A percentile compares a stretch with the other conserved stretches of the same genome.
These are phyloP conservation scores for Jacana jacana DNA, from an alignment of 2,113 vertebrate species.

Conservation along the genomic window DNA sequence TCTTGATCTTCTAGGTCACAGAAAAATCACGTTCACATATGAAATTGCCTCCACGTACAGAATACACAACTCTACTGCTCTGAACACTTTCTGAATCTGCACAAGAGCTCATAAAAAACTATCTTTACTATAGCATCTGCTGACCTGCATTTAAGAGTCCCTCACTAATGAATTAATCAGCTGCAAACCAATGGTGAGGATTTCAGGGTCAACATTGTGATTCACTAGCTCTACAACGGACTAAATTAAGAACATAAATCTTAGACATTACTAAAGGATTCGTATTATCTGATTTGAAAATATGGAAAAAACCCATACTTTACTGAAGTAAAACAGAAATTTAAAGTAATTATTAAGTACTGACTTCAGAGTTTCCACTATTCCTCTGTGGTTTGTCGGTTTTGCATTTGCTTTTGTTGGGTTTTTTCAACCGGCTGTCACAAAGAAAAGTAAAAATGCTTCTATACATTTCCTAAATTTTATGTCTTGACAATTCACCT, in stretches of 20 bases:
- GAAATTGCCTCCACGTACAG: not conserved
- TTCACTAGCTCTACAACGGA: not conserved
- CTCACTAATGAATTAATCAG: not conserved
- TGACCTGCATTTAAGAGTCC: not conserved
- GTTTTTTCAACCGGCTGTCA: not conserved
- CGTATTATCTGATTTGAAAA: not conserved
- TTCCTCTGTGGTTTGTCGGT: not conserved
- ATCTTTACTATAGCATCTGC: not conserved
- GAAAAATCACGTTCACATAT: not conserved
- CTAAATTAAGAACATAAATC: not conserved
- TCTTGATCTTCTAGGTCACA: not conserved
- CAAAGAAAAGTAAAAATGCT: not conserved
- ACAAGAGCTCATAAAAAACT: not conserved
- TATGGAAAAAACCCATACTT: not conserved
- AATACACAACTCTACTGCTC: not conserved
- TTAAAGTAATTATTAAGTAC: not conserved
- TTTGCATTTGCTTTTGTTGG: not conserved
- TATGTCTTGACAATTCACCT: not conserved
- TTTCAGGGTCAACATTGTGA: not conserved
- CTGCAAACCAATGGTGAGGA: not conserved
- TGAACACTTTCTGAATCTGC: not conserved
- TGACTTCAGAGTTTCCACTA: not conserved
- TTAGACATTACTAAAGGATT: not conserved
- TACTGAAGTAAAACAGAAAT: not conserved
- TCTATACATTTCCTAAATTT: not conserved